Evolutionary conservation across 2,888 invertebrate genomes (phyloP).

Genomic region (Brachyptera risi): DNA sequence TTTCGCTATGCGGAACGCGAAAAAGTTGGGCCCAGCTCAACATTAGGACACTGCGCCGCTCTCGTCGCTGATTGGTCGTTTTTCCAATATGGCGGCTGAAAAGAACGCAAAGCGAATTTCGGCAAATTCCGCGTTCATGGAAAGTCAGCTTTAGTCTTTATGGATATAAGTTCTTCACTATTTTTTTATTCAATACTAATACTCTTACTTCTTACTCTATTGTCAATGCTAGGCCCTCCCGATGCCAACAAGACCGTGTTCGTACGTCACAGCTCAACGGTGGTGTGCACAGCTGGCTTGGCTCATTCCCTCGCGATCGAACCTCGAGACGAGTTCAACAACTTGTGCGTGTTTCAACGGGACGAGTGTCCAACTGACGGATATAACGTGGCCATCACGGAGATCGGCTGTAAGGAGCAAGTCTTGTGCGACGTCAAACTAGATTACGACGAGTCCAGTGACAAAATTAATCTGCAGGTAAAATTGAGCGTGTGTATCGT

Average conservation of each 20-base stretch:
- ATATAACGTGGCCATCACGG: constrained; percentile 40
- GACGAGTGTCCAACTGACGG: constrained; percentile 57
- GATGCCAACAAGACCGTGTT: constrained; percentile 81
- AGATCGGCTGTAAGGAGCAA: constrained; percentile 56
- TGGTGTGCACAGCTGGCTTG: constrained; percentile 74
- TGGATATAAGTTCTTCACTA: too few relatives aligned
- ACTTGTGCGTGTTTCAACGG: constrained; percentile 62
- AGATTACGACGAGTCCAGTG: constrained; percentile 73
- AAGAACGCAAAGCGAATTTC: too few relatives aligned
- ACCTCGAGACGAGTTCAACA: constrained; percentile 89
- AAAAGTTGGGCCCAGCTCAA: too few relatives aligned
- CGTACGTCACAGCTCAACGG: constrained; percentile 76
- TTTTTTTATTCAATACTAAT: too few relatives aligned
- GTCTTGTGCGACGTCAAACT: constrained; percentile 47
- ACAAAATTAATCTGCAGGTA: constrained; percentile 70
- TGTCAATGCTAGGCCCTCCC: constrained; percentile 61
- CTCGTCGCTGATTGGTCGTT: too few relatives aligned
- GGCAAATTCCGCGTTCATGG: too few relatives aligned
- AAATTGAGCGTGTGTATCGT: too few relatives aligned
- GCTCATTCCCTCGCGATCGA: constrained; percentile 77
- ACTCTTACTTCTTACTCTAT: too few relatives aligned
- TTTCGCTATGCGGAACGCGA: too few relatives aligned
- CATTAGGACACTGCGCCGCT: too few relatives aligned
- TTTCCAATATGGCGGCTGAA: too few relatives aligned
- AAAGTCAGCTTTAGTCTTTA: too few relatives aligned